Evolutionary conservation across 37 sponge, comb jelly and placozoan genomes (phyloP), one percentile per base, ranked within the genome.

Genomic region (Bolinopsis microptera): DNA sequence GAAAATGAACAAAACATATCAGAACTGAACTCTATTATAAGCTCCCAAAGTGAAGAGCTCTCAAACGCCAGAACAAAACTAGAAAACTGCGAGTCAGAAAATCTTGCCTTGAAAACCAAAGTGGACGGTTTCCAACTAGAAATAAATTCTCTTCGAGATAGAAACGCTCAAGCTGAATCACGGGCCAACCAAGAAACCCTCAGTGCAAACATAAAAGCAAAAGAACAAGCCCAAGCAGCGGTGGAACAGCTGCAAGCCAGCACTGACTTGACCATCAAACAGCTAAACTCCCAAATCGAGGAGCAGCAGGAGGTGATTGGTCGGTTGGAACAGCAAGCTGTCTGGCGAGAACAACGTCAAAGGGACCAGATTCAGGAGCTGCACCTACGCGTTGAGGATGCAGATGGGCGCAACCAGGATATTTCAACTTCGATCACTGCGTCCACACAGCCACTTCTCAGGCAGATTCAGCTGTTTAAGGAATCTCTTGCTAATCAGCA

Each of bases 331-430:
- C 97, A 98, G 69, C 97, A 96, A 93, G 86, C 94, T 35, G 94
- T 95, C 1, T 95, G 98, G 96, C 92, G 94, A 69, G 98, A 98
- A 80, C 97, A 98, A 35, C 94, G 94, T 16, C 38, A 96, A 92
- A 93, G 94, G 38, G 96, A 96, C 39, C 97, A 98, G 92, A 74
- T 96, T 1, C 33, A 93, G 3, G 95, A 69, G 30, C 38, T 94
- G 5, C 94, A 94, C 38, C 69, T 32, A 27, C 23, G 93, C 22
- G 70, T 93, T 1, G 90, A 86, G 90, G 90, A 86, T 86, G 90
- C 90, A 30, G 90, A 86, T n/a, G 90, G 90, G 24, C 32, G 90
- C 8, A 86, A 23, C 61, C 90, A 86, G 90, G 90, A 86, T 39
- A 39, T 86, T 16, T 86, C 90, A 28, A 41, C 90, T 40, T 86